Conservation (phyloP, 2,797 vertebrate species). For the Argya squamiceps region DNA sequence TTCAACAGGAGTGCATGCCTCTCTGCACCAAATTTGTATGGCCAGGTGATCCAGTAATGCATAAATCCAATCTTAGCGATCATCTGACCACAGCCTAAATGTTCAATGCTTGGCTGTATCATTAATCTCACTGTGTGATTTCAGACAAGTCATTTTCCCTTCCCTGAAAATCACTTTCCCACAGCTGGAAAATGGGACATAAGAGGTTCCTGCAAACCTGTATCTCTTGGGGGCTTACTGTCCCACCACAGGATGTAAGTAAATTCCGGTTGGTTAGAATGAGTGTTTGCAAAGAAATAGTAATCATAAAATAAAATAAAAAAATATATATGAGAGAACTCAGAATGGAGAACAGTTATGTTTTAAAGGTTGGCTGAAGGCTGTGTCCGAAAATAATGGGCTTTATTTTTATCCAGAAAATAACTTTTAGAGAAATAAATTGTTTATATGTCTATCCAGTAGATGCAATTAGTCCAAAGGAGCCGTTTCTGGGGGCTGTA, state of each 20-base stretch:
- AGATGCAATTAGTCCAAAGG: background rate
- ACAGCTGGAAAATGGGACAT: constrained; percentile 14
- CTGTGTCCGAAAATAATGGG: background rate
- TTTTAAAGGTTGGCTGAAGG: background rate
- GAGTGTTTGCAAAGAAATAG: background rate
- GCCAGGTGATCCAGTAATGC: constrained; percentile 29
- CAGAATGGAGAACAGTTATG: background rate
- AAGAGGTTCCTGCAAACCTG: background rate
- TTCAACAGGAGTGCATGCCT: background rate
- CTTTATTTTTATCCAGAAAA: background rate
- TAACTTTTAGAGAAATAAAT: background rate
- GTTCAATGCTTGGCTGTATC: background rate
- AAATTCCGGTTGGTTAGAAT: background rate
- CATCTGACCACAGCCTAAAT: constrained; percentile 35
- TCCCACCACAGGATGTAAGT: background rate
- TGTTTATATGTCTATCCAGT: background rate
- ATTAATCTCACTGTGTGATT: constrained; percentile 35
- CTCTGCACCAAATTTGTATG: constrained; percentile 18
- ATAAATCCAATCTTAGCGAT: constrained; percentile 10
- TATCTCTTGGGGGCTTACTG: background rate
- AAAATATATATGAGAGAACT: background rate
- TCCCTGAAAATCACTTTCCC: constrained; percentile 7
- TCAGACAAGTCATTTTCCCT: constrained; percentile 42
- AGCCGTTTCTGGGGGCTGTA: background rate
- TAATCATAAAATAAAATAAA: background rate